Conservation (phyloP, 1,140 invertebrate species). For the Pissodes strobi region DNA sequence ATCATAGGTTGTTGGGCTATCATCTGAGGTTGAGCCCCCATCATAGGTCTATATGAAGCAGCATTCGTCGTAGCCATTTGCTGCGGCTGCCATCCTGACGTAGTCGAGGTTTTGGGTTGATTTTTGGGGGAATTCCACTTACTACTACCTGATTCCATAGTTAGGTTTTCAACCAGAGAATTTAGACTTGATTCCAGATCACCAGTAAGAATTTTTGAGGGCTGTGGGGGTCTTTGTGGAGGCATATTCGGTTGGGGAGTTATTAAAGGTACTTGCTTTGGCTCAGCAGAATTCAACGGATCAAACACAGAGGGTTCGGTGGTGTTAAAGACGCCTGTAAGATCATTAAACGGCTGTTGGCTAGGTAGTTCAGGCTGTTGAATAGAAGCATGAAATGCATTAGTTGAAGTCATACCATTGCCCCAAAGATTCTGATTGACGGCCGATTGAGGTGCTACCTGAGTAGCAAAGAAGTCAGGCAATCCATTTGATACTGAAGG, state of each 20-base stretch:
- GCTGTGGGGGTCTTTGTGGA: conserved; percentile 49
- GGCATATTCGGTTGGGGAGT: conserved; percentile 61
- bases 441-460: background rate
- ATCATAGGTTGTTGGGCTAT: conserved; percentile 40
- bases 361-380: conserved; percentile 25
- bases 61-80: conserved; percentile 82
- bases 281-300: conserved; percentile 61
- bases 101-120: conserved; percentile 70
- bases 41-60: conserved; percentile 80
- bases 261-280: conserved; percentile 58
- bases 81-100: conserved; percentile 75
- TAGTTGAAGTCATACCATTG: conserved; percentile 14
- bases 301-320: conserved; percentile 63
- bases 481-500: conserved; percentile 49
- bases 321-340: conserved; percentile 47
- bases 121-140: conserved; percentile 89
- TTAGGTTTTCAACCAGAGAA: conserved; percentile 87
- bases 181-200: conserved; percentile 91
- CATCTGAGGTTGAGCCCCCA: conserved; percentile 49
- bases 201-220: conserved; percentile 79
- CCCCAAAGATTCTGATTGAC: conserved; percentile 13
- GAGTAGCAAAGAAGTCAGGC: conserved; percentile 28
- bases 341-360: conserved; percentile 37
- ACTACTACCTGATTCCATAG: conserved; percentile 74
- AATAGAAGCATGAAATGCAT: conserved; percentile 36